Evolutionary conservation across 2,797 vertebrate species (phyloP).

Genomic region (Cyprinodon diabolis): DNA sequence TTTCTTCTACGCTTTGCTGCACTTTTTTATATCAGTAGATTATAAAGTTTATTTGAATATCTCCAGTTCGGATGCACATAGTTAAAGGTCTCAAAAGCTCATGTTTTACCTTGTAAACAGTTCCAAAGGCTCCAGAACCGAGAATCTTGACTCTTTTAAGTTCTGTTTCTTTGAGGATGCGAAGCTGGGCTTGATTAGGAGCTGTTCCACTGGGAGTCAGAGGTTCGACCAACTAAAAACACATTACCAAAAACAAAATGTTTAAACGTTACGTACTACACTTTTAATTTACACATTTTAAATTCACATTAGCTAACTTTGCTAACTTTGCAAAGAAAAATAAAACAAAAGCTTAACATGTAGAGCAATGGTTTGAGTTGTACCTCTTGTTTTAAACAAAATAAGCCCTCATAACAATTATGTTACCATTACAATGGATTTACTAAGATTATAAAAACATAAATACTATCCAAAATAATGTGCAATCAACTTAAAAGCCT

Average conservation of each 20-base stretch:
- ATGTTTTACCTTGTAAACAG: slow-evolving; percentile 91
- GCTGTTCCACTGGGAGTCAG: slow-evolving; percentile 96
- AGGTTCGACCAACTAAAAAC: slow-evolving; percentile 91
- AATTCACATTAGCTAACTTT: too few species aligned
- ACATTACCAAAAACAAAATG: slow-evolving; percentile 20
- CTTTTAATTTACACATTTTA: not conserved
- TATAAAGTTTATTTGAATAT: not conserved
- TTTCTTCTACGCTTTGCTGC: not conserved
- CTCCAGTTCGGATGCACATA: not conserved
- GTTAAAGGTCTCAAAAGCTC: not conserved
- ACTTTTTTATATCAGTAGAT: not conserved
- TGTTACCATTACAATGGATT: not conserved
- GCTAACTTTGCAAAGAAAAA: not conserved
- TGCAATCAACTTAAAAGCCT: not conserved
- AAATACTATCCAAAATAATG: not conserved
- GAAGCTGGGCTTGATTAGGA: slow-evolving; percentile 97
- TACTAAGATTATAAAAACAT: not conserved
- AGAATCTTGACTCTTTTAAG: slow-evolving; percentile 95
- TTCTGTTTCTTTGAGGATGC: slow-evolving; percentile 98
- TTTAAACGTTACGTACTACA: not conserved
- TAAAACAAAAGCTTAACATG: not conserved
- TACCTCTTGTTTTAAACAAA: not conserved
- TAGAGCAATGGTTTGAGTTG: not conserved
- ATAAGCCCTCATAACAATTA: slow-evolving; percentile 1
- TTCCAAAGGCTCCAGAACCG: slow-evolving; percentile 96